Evolutionary conservation across 2,113 vertebrate species (phyloP), one percentile per base, ranked within the genome.

Genomic region (Scomber colias): DNA sequence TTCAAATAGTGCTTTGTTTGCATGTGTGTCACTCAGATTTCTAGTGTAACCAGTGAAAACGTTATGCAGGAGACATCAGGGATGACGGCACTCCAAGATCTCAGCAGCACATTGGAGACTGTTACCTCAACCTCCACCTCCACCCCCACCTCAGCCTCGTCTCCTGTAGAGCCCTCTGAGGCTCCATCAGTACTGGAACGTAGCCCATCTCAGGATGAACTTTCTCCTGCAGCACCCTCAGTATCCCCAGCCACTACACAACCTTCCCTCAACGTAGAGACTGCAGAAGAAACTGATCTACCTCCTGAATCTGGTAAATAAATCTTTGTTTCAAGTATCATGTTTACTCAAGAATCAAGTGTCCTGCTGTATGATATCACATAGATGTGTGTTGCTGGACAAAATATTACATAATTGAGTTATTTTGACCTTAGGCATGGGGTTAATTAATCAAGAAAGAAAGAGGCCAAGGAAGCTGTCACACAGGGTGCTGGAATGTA

Each of bases 391-490:
- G 40, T 35, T 55, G 21, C 46, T 40, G 60, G 27, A 17, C 7
- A 50, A 7, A 30, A 55, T 24, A 16, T 53, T 31, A 11, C 11
- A 65, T 71, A 19, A 13, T 77, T 62, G 0, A 30, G 11, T 45
- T 21, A 1, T 24, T 73, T 76, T 59, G 19, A 5, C 27, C 30
- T 7, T 21, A 86, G 81, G 78, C 4, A 45, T 50, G 14, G 82
- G 56, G 61, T 61, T 70, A 60, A 77, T 50, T 45, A 44, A 46
- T 72, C 85, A 68, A 0, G 96, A 97, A 90, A 96, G 95, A 90
- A 98, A 97, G 79, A 96, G 96, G 83, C 96, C 96, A 19, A 94
- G 97, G 82, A 99, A 98, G 79, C 95, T 96, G 66, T 96, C 94
- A 3, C 97, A 98, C 84, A 97, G 96, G 88, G 94, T 98, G 71